Evolutionary conservation across 2,888 invertebrate genomes (phyloP), one percentile per base, ranked within the genome.

Genomic region (Ectemnius cavifrons): DNA sequence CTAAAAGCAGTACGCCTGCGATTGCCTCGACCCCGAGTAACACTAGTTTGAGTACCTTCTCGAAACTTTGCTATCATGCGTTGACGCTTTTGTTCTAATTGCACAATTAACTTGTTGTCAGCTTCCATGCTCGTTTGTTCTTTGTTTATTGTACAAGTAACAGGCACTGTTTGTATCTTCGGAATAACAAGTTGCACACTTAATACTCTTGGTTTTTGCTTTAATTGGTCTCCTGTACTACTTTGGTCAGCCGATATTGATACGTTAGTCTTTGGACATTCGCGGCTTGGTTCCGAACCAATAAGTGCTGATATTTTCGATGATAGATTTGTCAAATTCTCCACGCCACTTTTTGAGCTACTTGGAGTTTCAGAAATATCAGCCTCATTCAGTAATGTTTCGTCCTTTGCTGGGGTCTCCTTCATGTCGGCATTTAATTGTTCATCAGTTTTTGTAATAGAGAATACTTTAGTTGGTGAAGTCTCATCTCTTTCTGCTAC

Each of bases 291-390:
- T 5, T 78, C 77, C 14, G 84, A 77, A 13, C 74, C 71, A 1
- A 87, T 86, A 8, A 89, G 74, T 0, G 88, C 88, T 0, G 89
- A 86, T 47, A 90, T 88, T 66, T 90, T 91, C 0, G 87, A 85
- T 1, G 84, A 81, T 0, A 90, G 71, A 78, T 89, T 90, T 0
- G 89, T 88, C 2, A 86, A 13, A n/a, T 71, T 86, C 8, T 90
- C 89, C 2, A 88, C 69, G 4, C 88, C 89, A 0, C 72, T 37
- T 73, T 90, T 89, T 0, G 90, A 87, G 63, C 89, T 87, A 47
- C 84, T 88, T 0, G 91, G 91, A 1, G 90, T 91, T 59, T 90
- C 90, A 0, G 88, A 88, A 69, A 91, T 91, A 14, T 83, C 78
- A 1, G 85, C 86, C 63, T 91, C 90, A 1, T 82, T 61, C 1